Base-by-base conservation (phyloP, 1,140 invertebrate genomes). In the Branchinecta lynchi region DNA sequence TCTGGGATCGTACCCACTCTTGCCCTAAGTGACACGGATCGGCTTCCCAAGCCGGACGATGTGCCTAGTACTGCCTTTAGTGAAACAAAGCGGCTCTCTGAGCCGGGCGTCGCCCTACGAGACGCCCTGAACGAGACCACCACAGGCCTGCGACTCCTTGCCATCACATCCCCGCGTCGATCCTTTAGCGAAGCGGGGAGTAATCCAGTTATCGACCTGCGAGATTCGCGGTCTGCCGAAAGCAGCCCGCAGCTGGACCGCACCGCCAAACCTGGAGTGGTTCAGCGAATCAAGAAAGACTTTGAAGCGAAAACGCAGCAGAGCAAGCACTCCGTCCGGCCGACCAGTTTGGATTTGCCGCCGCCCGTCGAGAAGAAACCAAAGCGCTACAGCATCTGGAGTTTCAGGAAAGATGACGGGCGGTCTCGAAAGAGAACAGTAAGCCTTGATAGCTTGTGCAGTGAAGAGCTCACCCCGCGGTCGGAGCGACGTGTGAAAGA, bases 271-370 rank as follows among this genome's bases (percentile, higher is more conserved):
- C 81, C 82, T 7, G 87, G 87, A 9, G 85, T 86, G 72, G 89
- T 92, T 20, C 86, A 86, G 81, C 89, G 87, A 80, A 82, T 90
- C 69, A 91, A 90, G 78, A 88, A 88, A 77, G 89, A 90, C 76
- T 90, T 92, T 76, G 89, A 92, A 79, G 88, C 88, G 8, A 89
- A 89, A 75, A 86, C 84, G 7, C 83, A 60, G 51, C 51, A 60
- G 17, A 32, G 32, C 32, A 32, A 32, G 32, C 32, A 32, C 5
- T 5, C 32, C 5, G 51, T 60, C 17, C 12, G 51, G 1, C 51
- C 51, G 51, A 60, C 51, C 17, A 60, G 51, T 20, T 60, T 60
- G 51, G 6, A 60, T 20, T 20, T 60, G 51, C 17, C 17, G 51
- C 51, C 2, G 6, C 12, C 51, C 1, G 51, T 60, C 17, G 51